Percentiles rank a stretch among this genome's conserved stretches.
Evolutionary conservation across 2,888 invertebrate species (phyloP).

Genomic region (Taphrorychus bicolor): DNA sequence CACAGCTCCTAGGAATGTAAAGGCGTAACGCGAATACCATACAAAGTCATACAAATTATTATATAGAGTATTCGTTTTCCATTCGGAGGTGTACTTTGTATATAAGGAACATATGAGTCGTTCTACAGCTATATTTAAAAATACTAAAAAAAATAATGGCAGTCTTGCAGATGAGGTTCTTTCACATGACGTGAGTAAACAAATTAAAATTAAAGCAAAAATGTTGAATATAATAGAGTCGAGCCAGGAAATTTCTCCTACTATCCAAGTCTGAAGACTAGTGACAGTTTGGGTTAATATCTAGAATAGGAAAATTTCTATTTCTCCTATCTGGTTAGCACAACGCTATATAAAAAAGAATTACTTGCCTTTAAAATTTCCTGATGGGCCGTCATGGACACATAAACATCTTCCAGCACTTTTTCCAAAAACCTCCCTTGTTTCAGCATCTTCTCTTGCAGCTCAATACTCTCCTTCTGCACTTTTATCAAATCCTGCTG

Average conservation of each 20-base stretch:
- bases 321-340: too few species aligned
- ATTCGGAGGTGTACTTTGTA: constrained; percentile 31
- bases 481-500: constrained; percentile 60
- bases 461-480: constrained; percentile 60
- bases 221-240: constrained; percentile 69
- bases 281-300: constrained; percentile 53
- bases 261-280: constrained; percentile 66
- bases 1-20: constrained; percentile 52
- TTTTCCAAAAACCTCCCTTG: constrained; percentile 64
- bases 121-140: constrained; percentile 63
- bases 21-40: constrained; percentile 60
- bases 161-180: constrained; percentile 65
- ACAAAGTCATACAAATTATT: constrained; percentile 58
- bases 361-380: constrained; percentile 61
- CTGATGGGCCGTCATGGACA: constrained; percentile 64
- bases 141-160: constrained; percentile 63
- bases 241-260: constrained; percentile 70
- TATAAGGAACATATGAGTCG: constrained; percentile 53
- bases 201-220: constrained; percentile 61
- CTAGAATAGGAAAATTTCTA: constrained; percentile 17
- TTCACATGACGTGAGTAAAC: constrained; percentile 65
- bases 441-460: constrained; percentile 63
- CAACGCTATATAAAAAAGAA: too few species aligned
- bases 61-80: constrained; percentile 52
- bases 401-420: constrained; percentile 62